Evolutionary conservation across 1,140 invertebrate genomes (phyloP), one percentile per base, ranked within the genome.

Genomic region (Chlorops oryzae): DNA sequence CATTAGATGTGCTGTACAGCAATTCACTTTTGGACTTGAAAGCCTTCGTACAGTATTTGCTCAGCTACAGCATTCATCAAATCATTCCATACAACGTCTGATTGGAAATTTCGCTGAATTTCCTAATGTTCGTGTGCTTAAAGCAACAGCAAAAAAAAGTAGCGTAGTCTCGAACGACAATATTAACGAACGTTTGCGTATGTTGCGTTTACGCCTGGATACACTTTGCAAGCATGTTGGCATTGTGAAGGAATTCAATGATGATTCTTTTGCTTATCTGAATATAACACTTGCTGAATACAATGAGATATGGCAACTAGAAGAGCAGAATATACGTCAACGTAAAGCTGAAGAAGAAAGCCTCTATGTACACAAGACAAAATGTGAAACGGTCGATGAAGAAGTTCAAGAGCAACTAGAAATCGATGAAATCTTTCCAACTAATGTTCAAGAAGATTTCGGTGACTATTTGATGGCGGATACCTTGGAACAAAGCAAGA

Each of bases 291-390:
- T n/a, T n/a, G n/a, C n/a, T n/a, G n/a, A n/a, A n/a, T 66, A 89
- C 25, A 81, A 88, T 1, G 62, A 76, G 13, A 73, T 81, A 0
- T 96, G 91, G 91, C 80, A 82, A 60, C 77, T 81, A 37, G 83
- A 91, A 52, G 80, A 90, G 60, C 78, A 82, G 45, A 78, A 82
- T 38, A 79, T 79, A 20, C 79, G 84, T 54, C 75, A 77, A 54
- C 80, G 82, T 54, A 81, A 86, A 53, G 76, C 78, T 27, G 86
- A 90, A 58, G 82, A 90, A 47, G 85, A 90, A 41, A 86, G 82
- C 58, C 67, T 96, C 9, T 97, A 91, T 73, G 81, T 84, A 49
- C 88, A 83, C 24, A 91, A 87, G 76, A 80, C 76, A 1, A 77
- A 79, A 59, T 80, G 78, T 42, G 77, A 81, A 52, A 75, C 76